These are phyloP conservation scores for Podarcis siculus DNA, from an alignment of 2,797 vertebrate genomes.

Conservation along the genomic window DNA sequence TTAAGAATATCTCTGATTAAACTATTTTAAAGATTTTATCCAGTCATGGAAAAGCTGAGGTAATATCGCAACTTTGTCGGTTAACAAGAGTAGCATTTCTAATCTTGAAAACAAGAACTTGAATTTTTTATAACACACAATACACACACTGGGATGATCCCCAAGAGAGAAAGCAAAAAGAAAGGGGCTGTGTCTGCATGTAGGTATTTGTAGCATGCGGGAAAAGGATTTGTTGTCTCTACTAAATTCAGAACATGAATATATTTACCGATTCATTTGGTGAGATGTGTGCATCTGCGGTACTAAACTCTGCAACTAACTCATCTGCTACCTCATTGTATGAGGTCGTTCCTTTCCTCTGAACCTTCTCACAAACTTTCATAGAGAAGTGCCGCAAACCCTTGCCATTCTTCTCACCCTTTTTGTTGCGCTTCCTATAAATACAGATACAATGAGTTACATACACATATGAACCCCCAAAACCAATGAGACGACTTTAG, in stretches of 20 bases:
- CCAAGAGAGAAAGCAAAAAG: neutral
- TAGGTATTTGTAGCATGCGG: neutral
- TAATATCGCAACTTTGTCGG: slow-evolving; percentile 39
- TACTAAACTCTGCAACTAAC: slow-evolving; percentile 97
- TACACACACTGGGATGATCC: neutral
- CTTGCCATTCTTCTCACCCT: slow-evolving; percentile 98
- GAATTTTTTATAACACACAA: neutral
- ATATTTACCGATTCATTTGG: slow-evolving; percentile 93
- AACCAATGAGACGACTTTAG: slow-evolving; percentile 7
- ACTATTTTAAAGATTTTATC: slow-evolving; percentile 32
- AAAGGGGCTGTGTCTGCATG: neutral
- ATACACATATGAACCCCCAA: slow-evolving; percentile 36
- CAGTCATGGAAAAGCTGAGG: slow-evolving; percentile 4
- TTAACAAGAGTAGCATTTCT: neutral
- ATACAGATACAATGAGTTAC: slow-evolving; percentile 20
- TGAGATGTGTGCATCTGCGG: slow-evolving; percentile 94
- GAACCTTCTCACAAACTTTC: slow-evolving; percentile 99
- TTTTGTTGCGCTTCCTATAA: slow-evolving; percentile 90
- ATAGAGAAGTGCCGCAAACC: slow-evolving; percentile 98
- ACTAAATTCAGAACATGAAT: slow-evolving; percentile 15
- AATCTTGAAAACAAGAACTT: neutral
- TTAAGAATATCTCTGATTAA: slow-evolving; percentile 46
- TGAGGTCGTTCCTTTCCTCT: slow-evolving; percentile 97
- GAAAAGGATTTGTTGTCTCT: slow-evolving; percentile 26
- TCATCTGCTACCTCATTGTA: slow-evolving; percentile 99